A percentile compares a stretch with the other conserved stretches of the same genome.
phyloP scores from a whole-genome alignment of 2,113 vertebrate genomes.

The Pteropus alecto region DNA sequence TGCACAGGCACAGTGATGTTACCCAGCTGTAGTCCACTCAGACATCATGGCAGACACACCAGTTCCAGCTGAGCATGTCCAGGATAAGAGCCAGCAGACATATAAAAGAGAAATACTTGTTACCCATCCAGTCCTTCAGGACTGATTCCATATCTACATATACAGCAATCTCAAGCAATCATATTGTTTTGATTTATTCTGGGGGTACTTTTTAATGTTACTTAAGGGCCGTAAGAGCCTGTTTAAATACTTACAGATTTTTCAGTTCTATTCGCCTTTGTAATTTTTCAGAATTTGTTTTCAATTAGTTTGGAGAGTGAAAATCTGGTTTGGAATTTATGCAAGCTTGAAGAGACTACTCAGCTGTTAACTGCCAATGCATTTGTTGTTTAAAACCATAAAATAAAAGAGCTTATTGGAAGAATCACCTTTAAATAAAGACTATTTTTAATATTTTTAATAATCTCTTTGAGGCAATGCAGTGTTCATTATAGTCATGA shows the following conservation, averaged over 20 bases:
- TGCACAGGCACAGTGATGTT: neutral
- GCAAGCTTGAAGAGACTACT: neutral
- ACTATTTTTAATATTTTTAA: neutral
- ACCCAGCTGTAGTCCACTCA: neutral
- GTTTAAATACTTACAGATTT: constrained; percentile 19
- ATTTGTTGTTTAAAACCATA: constrained; percentile 34
- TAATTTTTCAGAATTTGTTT: constrained; percentile 56
- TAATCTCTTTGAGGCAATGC: neutral
- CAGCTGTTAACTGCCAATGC: neutral
- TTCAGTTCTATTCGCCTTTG: neutral
- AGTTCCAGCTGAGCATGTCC: neutral
- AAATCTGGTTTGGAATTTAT: constrained; percentile 33
- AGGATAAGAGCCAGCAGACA: neutral
- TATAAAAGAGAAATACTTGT: neutral
- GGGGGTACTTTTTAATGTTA: neutral
- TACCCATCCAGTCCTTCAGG: neutral
- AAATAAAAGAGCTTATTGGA: neutral
- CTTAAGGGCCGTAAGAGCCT: neutral
- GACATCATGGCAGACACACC: neutral
- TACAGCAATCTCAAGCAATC: neutral
- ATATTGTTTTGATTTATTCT: constrained; percentile 19
- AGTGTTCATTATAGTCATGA: neutral
- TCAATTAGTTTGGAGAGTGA: constrained; percentile 22
- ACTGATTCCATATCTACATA: neutral
- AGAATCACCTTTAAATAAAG: constrained; percentile 5